Base-by-base conservation (phyloP, 2,888 invertebrate genomes). In the Drosophila borborema region DNA sequence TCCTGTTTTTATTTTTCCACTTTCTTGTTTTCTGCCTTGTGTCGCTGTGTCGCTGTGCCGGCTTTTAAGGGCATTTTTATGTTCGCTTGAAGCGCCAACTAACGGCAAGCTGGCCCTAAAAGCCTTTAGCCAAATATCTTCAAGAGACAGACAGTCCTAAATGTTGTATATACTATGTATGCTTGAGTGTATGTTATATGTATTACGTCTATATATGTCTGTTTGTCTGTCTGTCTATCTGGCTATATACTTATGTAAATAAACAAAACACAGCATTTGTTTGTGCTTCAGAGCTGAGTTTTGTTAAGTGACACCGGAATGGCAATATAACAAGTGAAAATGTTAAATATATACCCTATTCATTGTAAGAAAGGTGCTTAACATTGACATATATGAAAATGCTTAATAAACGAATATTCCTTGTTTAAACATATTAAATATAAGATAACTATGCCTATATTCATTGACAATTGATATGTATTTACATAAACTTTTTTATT, bases 91-190 rank as follows among this genome's bases (percentile, higher is more conserved):
- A 89, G 90, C 90, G 85, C 70, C 86, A 87, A 87, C 88, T 85
- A 85, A 89, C 85, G 72, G 75, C 90, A 73, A 78, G 79, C 82
- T 71, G 90, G 88, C 77, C 81, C 89, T 86, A 86, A 86, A 86
- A 89, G 85, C 85, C 90, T 86, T 86, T 87, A 87, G 85, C 89
- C 88, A 89, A 86, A 86, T 86, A 86, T 86, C 90, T 86, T 85
- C 54, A 80, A 86, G 75, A 87, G 82, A 81, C 81, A 81, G 68
- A 70, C 77, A 77, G 74, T 53, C 75, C 69, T 55, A 74, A 64
- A 80, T 70, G 70, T 74, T 60, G 64, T 68, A 59, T 55, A 69
- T 45, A 66, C 51, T 54, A 68, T 69, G 67, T 74, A 56, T 64
- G 53, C 54, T 72, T 48, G 70, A 53, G 58, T 51, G 40, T 53